Evolutionary conservation across 1,140 invertebrate genomes (phyloP), one percentile per base, ranked within the genome.

Genomic region (Teleogryllus occipitalis): DNA sequence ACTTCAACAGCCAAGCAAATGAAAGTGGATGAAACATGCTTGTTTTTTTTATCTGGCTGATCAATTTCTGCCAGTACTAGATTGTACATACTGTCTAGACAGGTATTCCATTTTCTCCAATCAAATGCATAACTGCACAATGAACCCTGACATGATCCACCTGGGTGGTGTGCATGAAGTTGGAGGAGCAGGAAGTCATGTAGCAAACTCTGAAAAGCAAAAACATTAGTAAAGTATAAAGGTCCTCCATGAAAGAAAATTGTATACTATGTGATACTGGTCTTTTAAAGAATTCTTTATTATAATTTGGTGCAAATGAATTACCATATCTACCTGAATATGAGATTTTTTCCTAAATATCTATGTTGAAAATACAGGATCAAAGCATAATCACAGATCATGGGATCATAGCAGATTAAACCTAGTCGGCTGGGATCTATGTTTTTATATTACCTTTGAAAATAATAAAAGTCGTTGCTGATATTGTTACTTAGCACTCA

Each of bases 161-260:
- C 75, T 2, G 85, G 86, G 82, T 86, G 84, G 81, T 87, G 86
- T 74, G 85, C 80, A 81, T 83, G 78, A 27, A 86, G 78, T 85
- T 85, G 84, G 7, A 85, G 76, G 2, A 84, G 78, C n/a, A 83
- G 81, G 82, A 84, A 85, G 76, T 84, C 80, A 14, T 82, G 82
- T 8, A 80, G 15, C 15, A 80, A 74, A 72, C 79, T 48, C 79
- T 80, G 47, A 0, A 80, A 47, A 80, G 22, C 47, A 86, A 83
- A 46, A 85, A 79, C 8, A 84, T 76, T 27, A 86, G 73, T 8
- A 84, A 77, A 21, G 15, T 10, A 0, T 76, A 0, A 76, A 14
- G 15, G 8, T 27, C 8, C 22, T 76, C 7, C 27, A 76, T 7
- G 6, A 76, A 14, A n/a, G 22, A 8, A 39, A 18, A 46, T 76